Evolutionary conservation across 2,888 invertebrate species (phyloP).

Genomic region (Leucophenga maculata): DNA sequence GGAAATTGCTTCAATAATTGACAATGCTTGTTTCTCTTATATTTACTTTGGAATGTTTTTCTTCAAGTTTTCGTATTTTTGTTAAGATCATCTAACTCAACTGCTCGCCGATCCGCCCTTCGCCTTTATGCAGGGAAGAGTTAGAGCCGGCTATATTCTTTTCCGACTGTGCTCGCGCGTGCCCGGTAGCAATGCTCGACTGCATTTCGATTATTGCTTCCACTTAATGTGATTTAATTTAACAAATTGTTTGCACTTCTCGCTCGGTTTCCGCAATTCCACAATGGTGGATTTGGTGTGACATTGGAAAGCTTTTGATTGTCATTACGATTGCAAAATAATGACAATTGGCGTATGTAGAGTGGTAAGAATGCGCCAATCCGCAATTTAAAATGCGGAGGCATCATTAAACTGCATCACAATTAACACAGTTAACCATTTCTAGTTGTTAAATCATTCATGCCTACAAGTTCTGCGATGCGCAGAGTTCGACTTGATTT

Average conservation of each 20-base stretch:
- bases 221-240: slow-evolving; percentile 59
- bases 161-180: slow-evolving; percentile 34
- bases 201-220: slow-evolving; percentile 41
- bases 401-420: neutral
- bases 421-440: slow-evolving; percentile 31
- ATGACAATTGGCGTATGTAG: neutral
- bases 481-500: neutral
- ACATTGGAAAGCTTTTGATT: neutral
- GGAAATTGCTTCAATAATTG: slow-evolving; percentile 44
- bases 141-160: slow-evolving; percentile 6
- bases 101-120: too few species aligned
- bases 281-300: neutral
- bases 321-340: neutral
- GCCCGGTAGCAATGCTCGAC: slow-evolving; percentile 40
- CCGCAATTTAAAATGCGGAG: slow-evolving; percentile 36
- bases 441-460: slow-evolving; percentile 33
- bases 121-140: too few species aligned
- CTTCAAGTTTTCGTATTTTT: too few species aligned
- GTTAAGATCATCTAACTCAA: too few species aligned
- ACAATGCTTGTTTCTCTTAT: slow-evolving; percentile 29
- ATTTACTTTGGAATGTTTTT: too few species aligned
- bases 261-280: slow-evolving; percentile 31
- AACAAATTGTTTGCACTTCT: slow-evolving; percentile 61
- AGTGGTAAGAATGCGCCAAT: slow-evolving; percentile 13
- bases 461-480: too few species aligned